Evolutionary conservation across 2,113 vertebrate genomes (phyloP).

Genomic region (Neodontobutis hainanensis): DNA sequence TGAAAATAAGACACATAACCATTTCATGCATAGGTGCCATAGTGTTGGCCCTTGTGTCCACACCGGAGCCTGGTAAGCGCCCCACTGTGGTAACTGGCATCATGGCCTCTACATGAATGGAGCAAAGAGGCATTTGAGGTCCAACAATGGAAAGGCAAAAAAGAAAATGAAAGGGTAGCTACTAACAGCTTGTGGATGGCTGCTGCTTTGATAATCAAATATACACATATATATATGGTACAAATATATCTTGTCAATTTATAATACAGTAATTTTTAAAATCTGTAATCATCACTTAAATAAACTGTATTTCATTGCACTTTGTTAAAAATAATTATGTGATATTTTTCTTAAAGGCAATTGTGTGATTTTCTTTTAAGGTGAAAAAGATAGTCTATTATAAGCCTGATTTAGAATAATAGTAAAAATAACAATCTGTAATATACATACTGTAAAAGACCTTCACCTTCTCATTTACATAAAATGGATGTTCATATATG

Average conservation of each 20-base stretch:
- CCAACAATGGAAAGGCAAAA: slow-evolving; percentile 50
- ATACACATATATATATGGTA: slow-evolving; percentile 70
- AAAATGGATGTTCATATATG: slow-evolving; percentile 71
- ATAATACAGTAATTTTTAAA: slow-evolving; percentile 75
- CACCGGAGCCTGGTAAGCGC: not conserved
- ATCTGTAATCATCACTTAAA: slow-evolving; percentile 82
- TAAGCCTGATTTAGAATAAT: slow-evolving; percentile 80
- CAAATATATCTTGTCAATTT: slow-evolving; percentile 77
- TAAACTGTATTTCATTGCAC: slow-evolving; percentile 82
- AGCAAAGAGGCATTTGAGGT: slow-evolving; percentile 50
- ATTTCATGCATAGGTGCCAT: slow-evolving; percentile 41
- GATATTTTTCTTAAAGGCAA: slow-evolving; percentile 82
- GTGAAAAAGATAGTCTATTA: slow-evolving; percentile 79
- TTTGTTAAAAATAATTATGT: slow-evolving; percentile 82
- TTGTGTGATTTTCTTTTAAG: slow-evolving; percentile 80
- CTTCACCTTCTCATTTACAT: slow-evolving; percentile 76
- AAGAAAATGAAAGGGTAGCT: slow-evolving; percentile 38
- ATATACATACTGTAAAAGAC: slow-evolving; percentile 80
- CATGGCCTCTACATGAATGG: slow-evolving; percentile 28
- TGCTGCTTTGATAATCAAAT: slow-evolving; percentile 64
- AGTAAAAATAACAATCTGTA: slow-evolving; percentile 82
- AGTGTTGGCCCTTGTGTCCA: slow-evolving; percentile 33
- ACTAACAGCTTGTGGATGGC: slow-evolving; percentile 54
- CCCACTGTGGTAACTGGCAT: slow-evolving; percentile 30
- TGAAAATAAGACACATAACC: slow-evolving; percentile 36